Evolutionary conservation across 2,888 invertebrate genomes (phyloP).

Genomic region (Stenodera caucasica): DNA sequence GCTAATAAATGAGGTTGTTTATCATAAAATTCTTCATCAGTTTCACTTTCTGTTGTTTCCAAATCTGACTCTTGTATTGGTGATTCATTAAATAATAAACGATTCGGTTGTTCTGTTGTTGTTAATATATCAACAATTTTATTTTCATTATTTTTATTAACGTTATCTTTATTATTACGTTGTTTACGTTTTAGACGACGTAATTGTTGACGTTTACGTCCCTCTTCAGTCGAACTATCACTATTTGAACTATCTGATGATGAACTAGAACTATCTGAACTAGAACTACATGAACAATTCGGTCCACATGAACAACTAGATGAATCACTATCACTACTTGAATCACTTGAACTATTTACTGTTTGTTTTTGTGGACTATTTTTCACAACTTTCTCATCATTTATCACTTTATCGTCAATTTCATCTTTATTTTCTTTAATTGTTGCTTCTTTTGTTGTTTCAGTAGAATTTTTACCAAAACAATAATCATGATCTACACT

Average conservation of each 20-base stretch:
- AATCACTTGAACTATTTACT: slow-evolving; percentile 68
- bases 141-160: slow-evolving; percentile 57
- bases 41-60: slow-evolving; percentile 82
- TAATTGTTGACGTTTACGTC: slow-evolving; percentile 54
- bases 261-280: slow-evolving; percentile 62
- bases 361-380: not conserved
- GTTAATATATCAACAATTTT: slow-evolving; percentile 60
- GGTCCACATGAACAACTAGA: slow-evolving; percentile 80
- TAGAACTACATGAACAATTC: slow-evolving; percentile 80
- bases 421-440: not conserved
- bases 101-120: slow-evolving; percentile 42
- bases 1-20: slow-evolving; percentile 77
- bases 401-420: not conserved
- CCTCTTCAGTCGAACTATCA: slow-evolving; percentile 65
- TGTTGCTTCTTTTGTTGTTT: slow-evolving; percentile 23
- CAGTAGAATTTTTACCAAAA: slow-evolving; percentile 33
- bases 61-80: slow-evolving; percentile 79
- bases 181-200: slow-evolving; percentile 51
- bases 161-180: slow-evolving; percentile 46
- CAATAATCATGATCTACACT: slow-evolving; percentile 57
- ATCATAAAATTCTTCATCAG: slow-evolving; percentile 88
- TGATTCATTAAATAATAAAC: slow-evolving; percentile 55
- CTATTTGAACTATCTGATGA: slow-evolving; percentile 60
- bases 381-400: not conserved
- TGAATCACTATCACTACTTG: slow-evolving; percentile 75